Conservation (phyloP, 2,797 vertebrate genomes). For the Carapus acus region DNA sequence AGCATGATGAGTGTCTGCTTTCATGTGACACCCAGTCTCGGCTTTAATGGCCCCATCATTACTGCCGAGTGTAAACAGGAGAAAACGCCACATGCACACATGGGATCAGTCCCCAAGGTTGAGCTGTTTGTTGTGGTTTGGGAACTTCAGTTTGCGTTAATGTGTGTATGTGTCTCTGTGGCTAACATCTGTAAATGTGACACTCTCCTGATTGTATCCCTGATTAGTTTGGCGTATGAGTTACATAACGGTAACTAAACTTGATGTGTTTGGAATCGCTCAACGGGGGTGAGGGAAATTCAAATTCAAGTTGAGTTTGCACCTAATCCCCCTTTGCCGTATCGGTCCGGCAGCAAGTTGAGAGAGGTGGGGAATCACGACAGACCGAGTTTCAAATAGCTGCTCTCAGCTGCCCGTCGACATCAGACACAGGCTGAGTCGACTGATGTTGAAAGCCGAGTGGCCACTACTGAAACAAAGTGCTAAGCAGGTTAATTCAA, state of each 20-base stretch:
- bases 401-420: slow-evolving; percentile 8
- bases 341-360: too few species aligned
- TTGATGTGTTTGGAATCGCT: too few species aligned
- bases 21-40: slow-evolving; percentile 55
- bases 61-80: slow-evolving; percentile 55
- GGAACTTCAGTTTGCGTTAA: slow-evolving; percentile 33
- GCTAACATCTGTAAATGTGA: neutral
- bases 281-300: neutral
- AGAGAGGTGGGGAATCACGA: neutral
- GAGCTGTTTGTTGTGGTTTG: slow-evolving; percentile 61
- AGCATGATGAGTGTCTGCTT: slow-evolving; percentile 50
- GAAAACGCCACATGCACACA: slow-evolving; percentile 57
- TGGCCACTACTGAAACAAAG: slow-evolving; percentile 20
- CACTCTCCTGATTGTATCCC: neutral
- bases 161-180: slow-evolving; percentile 29
- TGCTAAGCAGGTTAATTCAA: slow-evolving; percentile 44
- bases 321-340: too few species aligned
- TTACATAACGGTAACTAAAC: neutral
- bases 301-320: too few species aligned
- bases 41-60: slow-evolving; percentile 57
- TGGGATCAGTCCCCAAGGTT: slow-evolving; percentile 35
- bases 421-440: slow-evolving; percentile 16
- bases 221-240: neutral
- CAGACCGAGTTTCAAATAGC: slow-evolving; percentile 8
- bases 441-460: slow-evolving; percentile 42